Evolutionary conservation across 1,140 invertebrate genomes (phyloP), one percentile per base, ranked within the genome.

Genomic region (Lepidotrigona ventralis): DNA sequence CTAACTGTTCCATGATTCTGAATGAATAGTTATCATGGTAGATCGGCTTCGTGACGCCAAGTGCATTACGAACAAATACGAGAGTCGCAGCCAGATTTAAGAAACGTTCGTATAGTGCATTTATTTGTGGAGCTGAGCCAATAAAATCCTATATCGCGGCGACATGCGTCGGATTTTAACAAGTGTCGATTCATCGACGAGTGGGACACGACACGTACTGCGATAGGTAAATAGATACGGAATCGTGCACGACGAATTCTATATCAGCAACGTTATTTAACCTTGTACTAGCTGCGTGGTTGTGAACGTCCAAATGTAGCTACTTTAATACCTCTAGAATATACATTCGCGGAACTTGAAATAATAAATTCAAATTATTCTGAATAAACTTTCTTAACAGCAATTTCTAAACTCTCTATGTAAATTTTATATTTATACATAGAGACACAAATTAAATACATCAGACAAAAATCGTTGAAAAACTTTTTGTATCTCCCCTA

Each of bases 151-250:
- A 82, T 60, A 73, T 79, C 75, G 51, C 73, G 60, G 33, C 58
- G 66, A 77, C 71, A 54, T 66, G 79, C 75, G 64, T 80, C 70
- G n/a, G 81, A 71, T 77, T 86, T 82, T 85, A 85, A 85, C 84
- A 73, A 85, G 74, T 74, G 4, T 78, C 75, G 71, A 78, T 81
- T 79, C 66, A 85, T 66, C 74, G 54, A 51, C 81, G 75, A 81
- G 53, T 71, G 79, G 51, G 46, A 77, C 46, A 70, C 73, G 70
- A 77, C 53, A 70, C 73, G 70, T 84, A 60, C 64, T 53, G 70
- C 58, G 39, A 66, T 71, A 79, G 64, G 68, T 70, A 83, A 68
- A 69, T 51, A 39, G n/a, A 70, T 46, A 23, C 6, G 46, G 56
- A 54, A 46, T 72, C 58, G 46, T 77, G 56, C 23, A 19, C 23